phyloP scores from a whole-genome alignment of 2,113 vertebrate genomes.

The Xenotilapia flavipinnis region DNA sequence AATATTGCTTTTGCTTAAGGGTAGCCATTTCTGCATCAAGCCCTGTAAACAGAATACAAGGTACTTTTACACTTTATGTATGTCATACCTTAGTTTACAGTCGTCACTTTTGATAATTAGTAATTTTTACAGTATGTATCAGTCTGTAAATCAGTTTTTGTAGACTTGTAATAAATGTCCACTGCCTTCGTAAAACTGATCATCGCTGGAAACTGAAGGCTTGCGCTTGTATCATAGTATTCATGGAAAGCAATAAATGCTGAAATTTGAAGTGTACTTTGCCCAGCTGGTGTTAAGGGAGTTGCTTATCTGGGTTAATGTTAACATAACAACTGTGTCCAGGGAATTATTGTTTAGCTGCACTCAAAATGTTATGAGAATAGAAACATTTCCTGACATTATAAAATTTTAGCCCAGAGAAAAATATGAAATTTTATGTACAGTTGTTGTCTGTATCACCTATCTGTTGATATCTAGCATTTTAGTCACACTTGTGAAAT shows the following conservation, averaged over 20 bases:
- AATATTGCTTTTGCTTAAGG: background rate
- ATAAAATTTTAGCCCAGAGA: background rate
- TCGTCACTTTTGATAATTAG: conserved; percentile 93
- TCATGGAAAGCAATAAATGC: conserved; percentile 98
- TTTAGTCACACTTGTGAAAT: background rate
- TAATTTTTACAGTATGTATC: conserved; percentile 84
- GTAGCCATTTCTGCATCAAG: background rate
- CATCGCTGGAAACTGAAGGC: conserved; percentile 89
- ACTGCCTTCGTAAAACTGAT: conserved; percentile 90
- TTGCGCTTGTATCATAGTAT: conserved; percentile 94
- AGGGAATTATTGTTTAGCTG: background rate
- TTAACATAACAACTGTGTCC: background rate
- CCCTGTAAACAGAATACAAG: background rate
- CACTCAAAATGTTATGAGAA: background rate
- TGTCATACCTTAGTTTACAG: conserved; percentile 76
- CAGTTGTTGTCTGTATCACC: background rate
- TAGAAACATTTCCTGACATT: background rate
- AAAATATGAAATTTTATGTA: background rate
- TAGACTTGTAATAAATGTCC: conserved; percentile 90
- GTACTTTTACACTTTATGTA: conserved; percentile 39
- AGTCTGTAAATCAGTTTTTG: conserved; percentile 86
- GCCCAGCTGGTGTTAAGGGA: conserved; percentile 23
- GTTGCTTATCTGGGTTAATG: background rate
- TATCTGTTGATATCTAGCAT: background rate
- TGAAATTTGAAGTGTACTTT: conserved; percentile 74